A percentile compares a stretch with the other conserved stretches of the same genome.
Evolutionary conservation across 2,113 vertebrate genomes (phyloP).

Genomic region (Lanius ludovicianus): DNA sequence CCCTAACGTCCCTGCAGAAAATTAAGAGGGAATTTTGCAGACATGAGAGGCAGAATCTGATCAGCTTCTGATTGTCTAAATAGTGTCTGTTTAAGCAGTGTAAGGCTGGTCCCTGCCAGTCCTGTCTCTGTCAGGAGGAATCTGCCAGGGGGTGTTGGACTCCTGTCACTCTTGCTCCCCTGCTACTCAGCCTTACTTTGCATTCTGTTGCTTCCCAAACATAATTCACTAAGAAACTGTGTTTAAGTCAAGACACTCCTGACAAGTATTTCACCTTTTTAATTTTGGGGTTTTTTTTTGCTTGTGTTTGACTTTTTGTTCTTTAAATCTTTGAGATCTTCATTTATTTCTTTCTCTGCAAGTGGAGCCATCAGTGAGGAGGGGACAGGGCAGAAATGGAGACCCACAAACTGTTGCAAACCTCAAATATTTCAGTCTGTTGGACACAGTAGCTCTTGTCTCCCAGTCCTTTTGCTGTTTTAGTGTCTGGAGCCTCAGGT

Average conservation of each 20-base stretch:
- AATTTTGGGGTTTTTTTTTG: fast-evolving
- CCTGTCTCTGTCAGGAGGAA: not conserved
- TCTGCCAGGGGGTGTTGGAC: not conserved
- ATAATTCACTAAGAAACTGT: not conserved
- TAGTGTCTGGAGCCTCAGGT: not conserved
- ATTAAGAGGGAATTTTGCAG: not conserved
- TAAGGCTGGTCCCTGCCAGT: not conserved
- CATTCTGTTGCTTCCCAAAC: not conserved
- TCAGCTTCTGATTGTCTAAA: not conserved
- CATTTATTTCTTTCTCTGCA: not conserved
- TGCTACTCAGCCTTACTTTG: not conserved
- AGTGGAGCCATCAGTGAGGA: not conserved
- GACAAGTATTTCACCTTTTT: not conserved
- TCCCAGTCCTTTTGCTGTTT: not conserved
- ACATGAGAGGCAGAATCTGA: not conserved
- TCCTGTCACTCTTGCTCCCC: not conserved
- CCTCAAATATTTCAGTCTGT: not conserved
- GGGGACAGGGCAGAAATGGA: not conserved
- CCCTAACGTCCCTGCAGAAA: not conserved
- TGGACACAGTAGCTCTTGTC: not conserved
- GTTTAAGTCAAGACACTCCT: not conserved
- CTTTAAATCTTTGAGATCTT: not conserved
- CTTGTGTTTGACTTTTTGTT: not conserved
- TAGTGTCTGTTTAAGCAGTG: no score
- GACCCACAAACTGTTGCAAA: not conserved